Base-by-base conservation (phyloP, 1,140 invertebrate species). In the Thaumatotibia leucotreta region DNA sequence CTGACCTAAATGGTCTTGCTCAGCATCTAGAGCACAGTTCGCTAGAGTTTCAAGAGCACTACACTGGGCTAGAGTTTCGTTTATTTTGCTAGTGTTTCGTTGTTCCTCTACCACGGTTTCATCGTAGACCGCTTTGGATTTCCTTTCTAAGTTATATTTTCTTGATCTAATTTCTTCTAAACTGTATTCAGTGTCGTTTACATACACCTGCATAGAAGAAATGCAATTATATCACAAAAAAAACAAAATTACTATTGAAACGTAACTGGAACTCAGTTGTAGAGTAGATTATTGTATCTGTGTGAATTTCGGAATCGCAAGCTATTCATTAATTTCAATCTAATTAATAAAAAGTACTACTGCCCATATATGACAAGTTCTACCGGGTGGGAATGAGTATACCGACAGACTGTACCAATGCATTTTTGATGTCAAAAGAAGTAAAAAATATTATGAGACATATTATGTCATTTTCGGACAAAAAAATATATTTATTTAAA, bases 141-240 rank as follows among this genome's bases (percentile, higher is more conserved):
- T 75, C 65, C 72, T 84, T 76, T 83, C 69, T 77, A 88, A 67
- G 69, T 85, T 83, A 67, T 87, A 89, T 75, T 86, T 91, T 80
- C 88, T 84, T 63, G 93, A 91, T 79, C 91, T 91, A 65, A 95
- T 93, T 91, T 95, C 93, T 85, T 95, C 94, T 87, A 95, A 92
- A 83, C 94, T 94, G 77, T 88, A 92, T 89, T 95, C 94, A 64
- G 82, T 89, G 74, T 93, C 92, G 76, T 93, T 92, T 67, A 90
- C 86, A 84, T 95, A 95, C 67, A 95, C 94, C 86, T 92, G 67
- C 20, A 74, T 75, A 58, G 31, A 58, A 75, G 63, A 69, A 54
- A 67, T 63, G 39, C n/a, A 50, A 50, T 9, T 65, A n/a, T 4
- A 14, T 61, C 39, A 50, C 24, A 29, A 29, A 29, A 29, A 2